Evolutionary conservation across 2,113 vertebrate species (phyloP).

Genomic region (Crotophaga sulcirostris): DNA sequence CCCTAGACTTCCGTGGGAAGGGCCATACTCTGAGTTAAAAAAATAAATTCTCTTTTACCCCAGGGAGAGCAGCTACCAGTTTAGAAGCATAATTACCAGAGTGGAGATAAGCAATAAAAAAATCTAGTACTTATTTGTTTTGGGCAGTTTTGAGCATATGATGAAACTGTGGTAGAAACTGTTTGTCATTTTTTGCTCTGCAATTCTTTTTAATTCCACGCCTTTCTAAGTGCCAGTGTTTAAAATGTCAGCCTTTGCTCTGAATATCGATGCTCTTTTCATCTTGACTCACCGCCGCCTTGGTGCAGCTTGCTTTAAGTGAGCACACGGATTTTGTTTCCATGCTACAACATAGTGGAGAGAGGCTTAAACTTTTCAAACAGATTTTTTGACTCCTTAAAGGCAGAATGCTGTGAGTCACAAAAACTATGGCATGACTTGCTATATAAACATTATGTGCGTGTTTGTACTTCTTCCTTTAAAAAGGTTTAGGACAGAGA

Average conservation of each 20-base stretch:
- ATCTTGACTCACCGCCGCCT: not conserved
- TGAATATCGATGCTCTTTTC: conserved; percentile 43
- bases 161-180: not conserved
- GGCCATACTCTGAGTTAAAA: not conserved
- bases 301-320: not conserved
- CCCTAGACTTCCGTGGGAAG: not conserved
- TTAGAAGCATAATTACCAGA: conserved; percentile 2
- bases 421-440: not conserved
- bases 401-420: conserved; percentile 19
- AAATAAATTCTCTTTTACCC: not conserved
- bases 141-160: not conserved
- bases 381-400: conserved; percentile 19
- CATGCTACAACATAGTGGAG: not conserved
- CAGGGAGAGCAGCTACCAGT: not conserved
- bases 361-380: not conserved
- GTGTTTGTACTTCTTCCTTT: not conserved
- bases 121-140: not conserved
- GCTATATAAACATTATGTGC: not conserved
- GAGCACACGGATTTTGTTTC: not conserved
- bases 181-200: conserved; percentile 21
- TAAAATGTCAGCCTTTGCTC: conserved; percentile 41
- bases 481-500: not conserved
- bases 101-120: not conserved
- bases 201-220: conserved; percentile 1
- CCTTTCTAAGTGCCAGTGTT: conserved; percentile 9